Conservation (phyloP, 1,140 invertebrate species). For the Brachionus rotundiformis region DNA sequence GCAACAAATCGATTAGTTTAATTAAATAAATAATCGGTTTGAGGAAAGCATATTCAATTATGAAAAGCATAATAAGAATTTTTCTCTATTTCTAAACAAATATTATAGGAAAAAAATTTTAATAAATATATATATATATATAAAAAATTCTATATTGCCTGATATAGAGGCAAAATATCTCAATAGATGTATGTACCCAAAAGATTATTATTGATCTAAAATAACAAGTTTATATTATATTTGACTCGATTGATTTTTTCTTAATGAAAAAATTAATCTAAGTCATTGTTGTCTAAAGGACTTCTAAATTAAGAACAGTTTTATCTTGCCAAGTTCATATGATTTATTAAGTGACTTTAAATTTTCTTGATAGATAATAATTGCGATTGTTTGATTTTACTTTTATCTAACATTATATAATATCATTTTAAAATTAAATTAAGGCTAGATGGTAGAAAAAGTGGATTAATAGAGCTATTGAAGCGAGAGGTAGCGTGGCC, state of each 20-base stretch:
- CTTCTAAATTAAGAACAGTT: not conserved
- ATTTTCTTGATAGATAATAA: not conserved
- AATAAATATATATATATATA: too few relatives aligned
- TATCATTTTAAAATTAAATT: not conserved
- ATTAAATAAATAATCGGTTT: conserved; percentile 22
- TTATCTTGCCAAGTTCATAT: not conserved
- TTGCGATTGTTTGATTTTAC: not conserved
- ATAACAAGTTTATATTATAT: not conserved
- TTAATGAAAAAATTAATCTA: not conserved
- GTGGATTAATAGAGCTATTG: too few relatives aligned
- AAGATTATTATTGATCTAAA: conserved; percentile 8
- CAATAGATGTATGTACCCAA: conserved; percentile 5
- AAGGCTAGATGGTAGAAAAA: too few relatives aligned
- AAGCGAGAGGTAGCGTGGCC: conserved; percentile 85
- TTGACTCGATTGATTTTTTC: not conserved
- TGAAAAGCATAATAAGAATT: conserved; percentile 9
- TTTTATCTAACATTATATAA: not conserved
- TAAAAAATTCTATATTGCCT: not conserved
- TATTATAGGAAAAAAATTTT: not conserved
- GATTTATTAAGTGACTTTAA: not conserved
- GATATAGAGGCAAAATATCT: not conserved
- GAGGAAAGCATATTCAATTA: conserved; percentile 25
- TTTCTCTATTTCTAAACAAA: conserved; percentile 11
- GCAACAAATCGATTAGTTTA: conserved; percentile 18
- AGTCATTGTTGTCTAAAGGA: not conserved